Evolutionary conservation across 2,113 vertebrate genomes (phyloP).

Genomic region (Sinocyclocheilus rhinocerous): DNA sequence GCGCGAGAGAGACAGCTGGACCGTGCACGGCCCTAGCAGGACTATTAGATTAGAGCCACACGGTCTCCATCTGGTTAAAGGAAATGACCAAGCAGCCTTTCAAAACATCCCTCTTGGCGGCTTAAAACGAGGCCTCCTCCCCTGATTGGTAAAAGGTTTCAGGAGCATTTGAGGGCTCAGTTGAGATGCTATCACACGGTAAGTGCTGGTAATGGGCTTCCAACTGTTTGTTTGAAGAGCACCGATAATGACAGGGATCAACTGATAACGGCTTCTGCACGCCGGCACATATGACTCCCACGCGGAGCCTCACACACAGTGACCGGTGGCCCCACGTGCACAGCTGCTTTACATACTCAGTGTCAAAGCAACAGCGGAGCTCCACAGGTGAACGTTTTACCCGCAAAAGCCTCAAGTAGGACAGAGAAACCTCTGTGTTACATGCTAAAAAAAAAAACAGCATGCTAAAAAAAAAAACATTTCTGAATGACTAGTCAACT

Average conservation of each 20-base stretch:
- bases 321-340: background rate
- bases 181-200: constrained; percentile 76
- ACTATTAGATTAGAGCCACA: constrained; percentile 45
- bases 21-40: constrained; percentile 43
- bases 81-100: constrained; percentile 74
- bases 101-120: constrained; percentile 68
- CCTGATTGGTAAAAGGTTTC: constrained; percentile 71
- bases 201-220: constrained; percentile 79
- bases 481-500: background rate
- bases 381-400: background rate
- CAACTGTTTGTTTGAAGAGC: constrained; percentile 78
- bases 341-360: background rate
- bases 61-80: constrained; percentile 62
- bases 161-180: constrained; percentile 75
- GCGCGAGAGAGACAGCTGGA: constrained; percentile 33
- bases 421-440: background rate
- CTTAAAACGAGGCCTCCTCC: constrained; percentile 64
- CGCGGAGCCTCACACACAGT: background rate
- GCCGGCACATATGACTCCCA: constrained; percentile 17
- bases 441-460: background rate
- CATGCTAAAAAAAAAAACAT: background rate
- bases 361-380: background rate
- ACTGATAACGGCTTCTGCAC: constrained; percentile 65
- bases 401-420: background rate
- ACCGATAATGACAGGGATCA: constrained; percentile 77